Conservation (phyloP, 2,113 vertebrate genomes). For the Odobenus rosmarus region DNA sequence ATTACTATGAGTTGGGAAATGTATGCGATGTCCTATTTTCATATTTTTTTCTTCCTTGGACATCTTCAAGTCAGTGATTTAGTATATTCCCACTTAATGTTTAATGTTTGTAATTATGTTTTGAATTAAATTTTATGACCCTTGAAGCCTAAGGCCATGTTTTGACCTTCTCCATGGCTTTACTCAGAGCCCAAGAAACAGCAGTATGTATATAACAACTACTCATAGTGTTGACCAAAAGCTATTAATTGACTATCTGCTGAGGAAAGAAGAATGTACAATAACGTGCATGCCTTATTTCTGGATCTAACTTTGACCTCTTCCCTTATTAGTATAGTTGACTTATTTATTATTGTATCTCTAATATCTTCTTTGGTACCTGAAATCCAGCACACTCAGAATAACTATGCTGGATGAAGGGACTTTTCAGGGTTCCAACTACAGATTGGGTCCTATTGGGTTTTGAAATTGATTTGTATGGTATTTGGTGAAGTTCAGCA, state of each 20-base stretch:
- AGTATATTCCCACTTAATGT: background rate
- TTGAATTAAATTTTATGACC: conserved; percentile 23
- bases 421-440: background rate
- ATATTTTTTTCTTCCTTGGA: background rate
- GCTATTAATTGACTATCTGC: background rate
- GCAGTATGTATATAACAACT: background rate
- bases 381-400: background rate
- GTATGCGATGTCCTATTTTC: background rate
- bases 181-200: background rate
- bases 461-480: background rate
- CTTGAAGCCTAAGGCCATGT: background rate
- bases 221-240: background rate
- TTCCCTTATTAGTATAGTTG: background rate
- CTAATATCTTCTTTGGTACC: background rate
- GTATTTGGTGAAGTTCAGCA: background rate
- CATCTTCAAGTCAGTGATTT: background rate
- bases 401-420: conserved; percentile 1
- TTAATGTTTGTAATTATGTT: conserved; percentile 34
- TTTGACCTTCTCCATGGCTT: conserved; percentile 35
- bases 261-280: background rate
- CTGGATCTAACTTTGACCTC: background rate
- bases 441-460: background rate
- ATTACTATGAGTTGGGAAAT: background rate
- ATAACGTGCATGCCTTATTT: background rate
- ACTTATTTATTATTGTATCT: background rate